Conservation (phyloP, 2,113 vertebrate genomes). For the Cyprinodon variegatus region DNA sequence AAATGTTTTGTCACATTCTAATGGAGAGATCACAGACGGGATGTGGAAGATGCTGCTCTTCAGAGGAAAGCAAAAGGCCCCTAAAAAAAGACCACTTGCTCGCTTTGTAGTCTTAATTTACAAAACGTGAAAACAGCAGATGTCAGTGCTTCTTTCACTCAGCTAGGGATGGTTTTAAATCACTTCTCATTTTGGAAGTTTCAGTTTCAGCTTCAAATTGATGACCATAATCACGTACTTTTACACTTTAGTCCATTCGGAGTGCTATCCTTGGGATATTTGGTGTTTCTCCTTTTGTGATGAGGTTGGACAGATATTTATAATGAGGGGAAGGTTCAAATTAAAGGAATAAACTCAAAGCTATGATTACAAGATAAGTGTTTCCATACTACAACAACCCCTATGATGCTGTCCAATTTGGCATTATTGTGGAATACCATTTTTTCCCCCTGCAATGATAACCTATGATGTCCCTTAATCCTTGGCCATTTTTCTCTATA, state of each 20-base stretch:
- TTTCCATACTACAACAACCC: not conserved
- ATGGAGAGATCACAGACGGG: slow-evolving; percentile 62
- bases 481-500: not conserved
- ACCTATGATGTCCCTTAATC: not conserved
- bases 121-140: not conserved
- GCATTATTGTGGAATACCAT: too few relatives aligned
- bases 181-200: not conserved
- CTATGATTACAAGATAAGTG: not conserved
- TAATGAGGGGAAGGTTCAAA: too few relatives aligned
- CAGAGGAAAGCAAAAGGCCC: slow-evolving; percentile 5
- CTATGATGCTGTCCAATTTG: not conserved
- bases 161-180: not conserved
- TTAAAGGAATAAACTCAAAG: too few relatives aligned
- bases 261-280: too few relatives aligned
- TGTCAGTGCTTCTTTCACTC: not conserved
- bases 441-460: too few relatives aligned
- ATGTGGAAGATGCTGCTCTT: slow-evolving; percentile 43
- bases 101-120: not conserved
- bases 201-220: not conserved
- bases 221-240: not conserved
- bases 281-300: too few relatives aligned
- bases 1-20: slow-evolving; percentile 74
- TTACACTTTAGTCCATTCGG: too few relatives aligned
- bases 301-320: too few relatives aligned
- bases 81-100: not conserved